Percentiles rank a stretch among this genome's conserved stretches.
phyloP scores from a whole-genome alignment of 2,888 invertebrate species.

The Campaea margaritaria region DNA sequence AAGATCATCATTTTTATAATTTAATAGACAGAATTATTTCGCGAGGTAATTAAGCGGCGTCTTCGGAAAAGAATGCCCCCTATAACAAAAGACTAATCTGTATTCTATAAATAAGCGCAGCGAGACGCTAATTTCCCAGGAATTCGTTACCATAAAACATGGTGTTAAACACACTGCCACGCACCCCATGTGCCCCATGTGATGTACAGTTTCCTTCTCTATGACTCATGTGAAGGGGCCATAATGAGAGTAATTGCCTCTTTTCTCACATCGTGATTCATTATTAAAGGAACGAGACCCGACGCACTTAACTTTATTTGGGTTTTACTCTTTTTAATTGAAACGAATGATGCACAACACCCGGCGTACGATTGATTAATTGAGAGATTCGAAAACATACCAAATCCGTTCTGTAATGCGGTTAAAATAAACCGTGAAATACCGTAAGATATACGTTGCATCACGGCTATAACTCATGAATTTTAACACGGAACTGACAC shows the following conservation, averaged over 20 bases:
- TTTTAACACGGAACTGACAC: constrained; percentile 72
- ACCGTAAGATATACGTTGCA: constrained; percentile 35
- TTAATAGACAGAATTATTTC: neutral
- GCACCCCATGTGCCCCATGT: constrained; percentile 48
- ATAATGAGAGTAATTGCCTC: constrained; percentile 80
- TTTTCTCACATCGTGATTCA: constrained; percentile 83
- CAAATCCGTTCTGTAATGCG: constrained; percentile 39
- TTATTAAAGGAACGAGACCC: constrained; percentile 65
- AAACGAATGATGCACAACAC: constrained; percentile 56
- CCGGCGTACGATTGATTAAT: constrained; percentile 59
- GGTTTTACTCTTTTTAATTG: constrained; percentile 74
- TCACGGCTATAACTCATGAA: constrained; percentile 47
- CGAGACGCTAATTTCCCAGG: constrained; percentile 35
- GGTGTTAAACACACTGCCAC: constrained; percentile 39
- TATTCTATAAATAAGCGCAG: constrained; percentile 23
- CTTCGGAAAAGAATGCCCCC: constrained; percentile 1
- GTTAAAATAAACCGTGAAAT: constrained; percentile 46
- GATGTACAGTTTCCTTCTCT: constrained; percentile 58
- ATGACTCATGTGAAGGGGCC: constrained; percentile 67
- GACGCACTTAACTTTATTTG: constrained; percentile 66
- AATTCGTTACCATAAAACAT: constrained; percentile 47
- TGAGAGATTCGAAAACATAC: constrained; percentile 54
- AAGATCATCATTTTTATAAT: too few relatives aligned
- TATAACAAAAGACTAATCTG: constrained; percentile 17
- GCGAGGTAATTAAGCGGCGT: neutral